Evolutionary conservation across 1,140 invertebrate species (phyloP).

Genomic region (Orius insidiosus): DNA sequence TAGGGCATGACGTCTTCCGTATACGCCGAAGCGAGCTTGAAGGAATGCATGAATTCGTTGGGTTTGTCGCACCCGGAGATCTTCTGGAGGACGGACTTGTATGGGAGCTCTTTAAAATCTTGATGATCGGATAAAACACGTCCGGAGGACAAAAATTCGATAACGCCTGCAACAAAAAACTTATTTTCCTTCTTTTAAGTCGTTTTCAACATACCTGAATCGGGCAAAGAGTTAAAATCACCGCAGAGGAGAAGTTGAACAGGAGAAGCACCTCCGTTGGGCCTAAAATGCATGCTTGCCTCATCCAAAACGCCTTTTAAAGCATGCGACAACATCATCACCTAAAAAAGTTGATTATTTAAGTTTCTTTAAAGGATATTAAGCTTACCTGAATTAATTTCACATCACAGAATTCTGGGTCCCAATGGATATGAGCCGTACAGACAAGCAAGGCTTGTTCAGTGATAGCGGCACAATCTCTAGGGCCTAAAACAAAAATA

Average conservation of each 20-base stretch:
- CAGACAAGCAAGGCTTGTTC: slow-evolving; percentile 81
- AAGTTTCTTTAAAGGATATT: too few relatives aligned
- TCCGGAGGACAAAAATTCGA: slow-evolving; percentile 85
- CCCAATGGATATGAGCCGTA: slow-evolving; percentile 99
- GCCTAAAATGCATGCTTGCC: slow-evolving; percentile 37
- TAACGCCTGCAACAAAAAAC: slow-evolving; percentile 51
- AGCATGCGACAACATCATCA: slow-evolving; percentile 95
- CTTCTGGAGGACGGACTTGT: slow-evolving; percentile 80
- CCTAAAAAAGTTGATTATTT: too few relatives aligned
- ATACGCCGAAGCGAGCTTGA: slow-evolving; percentile 86
- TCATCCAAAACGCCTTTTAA: slow-evolving; percentile 67
- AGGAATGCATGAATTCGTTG: slow-evolving; percentile 88
- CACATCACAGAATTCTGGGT: slow-evolving; percentile 99
- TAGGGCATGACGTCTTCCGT: slow-evolving; percentile 90
- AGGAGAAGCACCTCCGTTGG: slow-evolving; percentile 58
- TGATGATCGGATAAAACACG: slow-evolving; percentile 75
- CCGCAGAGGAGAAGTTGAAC: slow-evolving; percentile 92
- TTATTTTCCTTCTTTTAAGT: neutral
- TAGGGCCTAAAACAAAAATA: slow-evolving; percentile 28
- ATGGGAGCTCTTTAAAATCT: slow-evolving; percentile 93
- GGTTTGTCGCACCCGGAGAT: slow-evolving; percentile 65
- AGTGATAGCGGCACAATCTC: slow-evolving; percentile 31
- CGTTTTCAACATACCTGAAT: slow-evolving; percentile 52
- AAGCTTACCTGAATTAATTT: slow-evolving; percentile 83
- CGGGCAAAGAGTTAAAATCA: slow-evolving; percentile 96